Conservation (phyloP, 2,113 vertebrate genomes). For the Salvator merianae region DNA sequence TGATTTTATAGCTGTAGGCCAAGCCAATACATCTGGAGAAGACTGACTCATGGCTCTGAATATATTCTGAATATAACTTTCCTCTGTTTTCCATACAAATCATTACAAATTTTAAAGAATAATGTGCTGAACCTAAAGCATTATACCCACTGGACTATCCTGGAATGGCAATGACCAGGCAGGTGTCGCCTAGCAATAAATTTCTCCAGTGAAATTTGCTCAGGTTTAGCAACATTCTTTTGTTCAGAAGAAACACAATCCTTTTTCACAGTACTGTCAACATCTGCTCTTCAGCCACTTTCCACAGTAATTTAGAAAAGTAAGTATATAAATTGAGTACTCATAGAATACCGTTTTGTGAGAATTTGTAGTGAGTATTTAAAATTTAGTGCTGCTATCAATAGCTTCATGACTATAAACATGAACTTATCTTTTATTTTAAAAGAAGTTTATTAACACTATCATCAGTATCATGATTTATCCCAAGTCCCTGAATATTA, state of each 20-base stretch:
- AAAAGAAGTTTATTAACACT: not conserved
- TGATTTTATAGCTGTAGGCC: not conserved
- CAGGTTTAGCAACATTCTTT: constrained; percentile 8
- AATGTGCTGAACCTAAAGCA: not conserved
- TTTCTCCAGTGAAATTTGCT: not conserved
- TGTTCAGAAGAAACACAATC: constrained; percentile 16
- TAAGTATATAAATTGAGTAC: constrained; percentile 21
- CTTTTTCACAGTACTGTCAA: constrained; percentile 25
- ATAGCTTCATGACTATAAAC: constrained; percentile 37
- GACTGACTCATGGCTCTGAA: not conserved
- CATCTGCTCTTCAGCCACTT: constrained; percentile 4
- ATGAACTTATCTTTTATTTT: not conserved
- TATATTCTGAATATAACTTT: not conserved
- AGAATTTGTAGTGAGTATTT: constrained; percentile 33
- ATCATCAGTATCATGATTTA: not conserved
- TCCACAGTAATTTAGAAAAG: constrained; percentile 32
- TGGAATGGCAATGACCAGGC: not conserved
- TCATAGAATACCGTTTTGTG: constrained; percentile 42
- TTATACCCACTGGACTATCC: not conserved
- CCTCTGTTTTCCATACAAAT: not conserved
- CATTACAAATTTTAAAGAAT: not conserved
- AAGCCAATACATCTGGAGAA: too few species aligned
- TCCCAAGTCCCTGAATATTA: not conserved
- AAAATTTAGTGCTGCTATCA: constrained; percentile 18
- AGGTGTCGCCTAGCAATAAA: not conserved